Evolutionary conservation across 2,113 vertebrate genomes (phyloP).

Genomic region (Myocastor coypus): DNA sequence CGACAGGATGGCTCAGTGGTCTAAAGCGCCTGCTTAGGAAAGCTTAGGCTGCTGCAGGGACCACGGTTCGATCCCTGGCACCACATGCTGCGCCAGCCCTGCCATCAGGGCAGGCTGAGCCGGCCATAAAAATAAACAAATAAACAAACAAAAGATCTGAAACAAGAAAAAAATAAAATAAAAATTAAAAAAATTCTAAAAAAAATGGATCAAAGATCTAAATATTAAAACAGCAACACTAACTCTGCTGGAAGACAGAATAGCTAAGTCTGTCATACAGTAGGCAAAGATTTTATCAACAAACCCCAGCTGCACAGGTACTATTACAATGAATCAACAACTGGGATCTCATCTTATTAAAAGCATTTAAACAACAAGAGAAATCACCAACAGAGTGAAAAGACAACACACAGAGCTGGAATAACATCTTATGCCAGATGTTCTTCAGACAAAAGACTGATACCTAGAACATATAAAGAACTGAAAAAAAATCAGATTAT

Average conservation of each 20-base stretch:
- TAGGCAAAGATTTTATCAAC: background rate
- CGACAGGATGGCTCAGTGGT: no score
- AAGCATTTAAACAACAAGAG: background rate
- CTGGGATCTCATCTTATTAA: background rate
- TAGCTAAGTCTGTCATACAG: background rate
- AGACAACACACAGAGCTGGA: background rate
- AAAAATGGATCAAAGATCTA: background rate
- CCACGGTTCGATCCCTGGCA: no score
- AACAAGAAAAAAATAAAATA: no score
- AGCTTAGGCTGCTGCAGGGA: no score
- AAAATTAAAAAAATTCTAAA: no score
- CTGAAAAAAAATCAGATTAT: background rate
- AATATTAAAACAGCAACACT: background rate
- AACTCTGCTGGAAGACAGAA: background rate
- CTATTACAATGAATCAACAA: background rate
- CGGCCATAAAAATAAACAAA: no score
- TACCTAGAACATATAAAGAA: background rate
- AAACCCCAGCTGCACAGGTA: background rate
- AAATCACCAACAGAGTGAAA: background rate
- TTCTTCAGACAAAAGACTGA: background rate
- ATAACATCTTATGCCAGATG: background rate
- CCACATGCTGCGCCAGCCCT: no score
- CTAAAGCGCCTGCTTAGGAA: no score
- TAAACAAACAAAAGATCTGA: no score
- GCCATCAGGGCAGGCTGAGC: no score